These are phyloP conservation scores for Brachynemurus nebulosus DNA, from an alignment of 2,888 invertebrate species.

Conservation along the genomic window DNA sequence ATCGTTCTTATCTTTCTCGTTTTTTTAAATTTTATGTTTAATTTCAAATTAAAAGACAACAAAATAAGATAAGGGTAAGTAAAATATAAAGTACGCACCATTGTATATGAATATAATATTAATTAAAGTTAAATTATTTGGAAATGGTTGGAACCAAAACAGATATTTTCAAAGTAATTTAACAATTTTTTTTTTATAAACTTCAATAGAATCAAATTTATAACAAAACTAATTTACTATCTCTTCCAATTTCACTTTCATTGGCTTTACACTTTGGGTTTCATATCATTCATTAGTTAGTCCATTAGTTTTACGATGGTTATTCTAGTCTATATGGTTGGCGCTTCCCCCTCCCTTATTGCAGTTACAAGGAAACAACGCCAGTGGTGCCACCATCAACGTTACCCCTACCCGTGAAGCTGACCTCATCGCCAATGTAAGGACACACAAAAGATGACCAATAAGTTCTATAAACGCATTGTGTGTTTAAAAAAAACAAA, in stretches of 20 bases:
- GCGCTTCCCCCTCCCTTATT: conserved; percentile 94
- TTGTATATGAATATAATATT: neutral
- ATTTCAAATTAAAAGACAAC: too few relatives aligned
- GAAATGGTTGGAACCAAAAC: neutral
- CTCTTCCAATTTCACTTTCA: neutral
- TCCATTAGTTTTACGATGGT: conserved; percentile 19
- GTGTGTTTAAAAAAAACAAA: too few relatives aligned
- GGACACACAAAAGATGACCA: too few relatives aligned
- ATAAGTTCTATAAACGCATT: neutral
- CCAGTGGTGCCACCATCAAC: conserved; percentile 66
- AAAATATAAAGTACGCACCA: too few relatives aligned
- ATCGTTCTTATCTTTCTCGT: too few relatives aligned
- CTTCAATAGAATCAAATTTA: too few relatives aligned
- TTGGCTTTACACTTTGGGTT: neutral
- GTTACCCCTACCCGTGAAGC: conserved; percentile 64
- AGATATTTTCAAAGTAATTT: too few relatives aligned
- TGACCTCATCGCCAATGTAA: conserved; percentile 57
- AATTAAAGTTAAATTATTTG: neutral
- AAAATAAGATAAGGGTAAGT: too few relatives aligned
- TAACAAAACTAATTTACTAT: neutral
- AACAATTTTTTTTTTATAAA: too few relatives aligned
- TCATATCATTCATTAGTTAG: neutral
- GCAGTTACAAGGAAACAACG: conserved; percentile 71
- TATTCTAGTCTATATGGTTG: conserved; percentile 82
- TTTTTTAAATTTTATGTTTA: too few relatives aligned